phyloP scores from a whole-genome alignment of 2,888 invertebrate species.

The Dascillus cervinus region DNA sequence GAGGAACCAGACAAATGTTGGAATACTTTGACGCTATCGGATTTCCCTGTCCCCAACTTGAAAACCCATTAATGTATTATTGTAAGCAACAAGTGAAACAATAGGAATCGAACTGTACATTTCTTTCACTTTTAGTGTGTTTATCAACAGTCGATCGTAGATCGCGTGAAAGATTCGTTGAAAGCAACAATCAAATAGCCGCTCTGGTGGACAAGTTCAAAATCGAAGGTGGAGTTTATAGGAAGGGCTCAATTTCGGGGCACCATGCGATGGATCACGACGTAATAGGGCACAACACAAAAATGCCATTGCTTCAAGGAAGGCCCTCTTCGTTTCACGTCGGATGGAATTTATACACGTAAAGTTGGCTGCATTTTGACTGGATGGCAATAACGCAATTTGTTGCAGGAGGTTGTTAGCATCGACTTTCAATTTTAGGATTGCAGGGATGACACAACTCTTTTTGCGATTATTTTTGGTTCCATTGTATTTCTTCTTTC shows the following conservation, averaged over 20 bases:
- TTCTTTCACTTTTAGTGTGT: constrained; percentile 50
- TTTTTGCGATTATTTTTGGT: constrained; percentile 66
- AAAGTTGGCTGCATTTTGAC: constrained; percentile 29
- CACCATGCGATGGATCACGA: constrained; percentile 42
- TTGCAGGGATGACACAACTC: constrained; percentile 66
- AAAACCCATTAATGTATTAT: constrained; percentile 98
- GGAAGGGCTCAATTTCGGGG: constrained; percentile 54
- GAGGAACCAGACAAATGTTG: constrained; percentile 84
- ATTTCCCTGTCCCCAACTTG: constrained; percentile 92
- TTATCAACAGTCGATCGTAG: constrained; percentile 69
- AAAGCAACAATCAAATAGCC: constrained; percentile 89
- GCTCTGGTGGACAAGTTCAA: constrained; percentile 88
- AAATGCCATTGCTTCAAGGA: constrained; percentile 68
- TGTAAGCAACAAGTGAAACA: constrained; percentile 49
- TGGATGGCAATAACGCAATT: not conserved
- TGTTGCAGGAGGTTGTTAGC: constrained; percentile 64
- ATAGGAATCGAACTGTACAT: not conserved
- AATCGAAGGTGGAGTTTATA: constrained; percentile 69
- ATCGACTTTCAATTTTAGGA: constrained; percentile 71
- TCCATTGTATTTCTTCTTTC: constrained; percentile 66
- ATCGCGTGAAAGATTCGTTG: constrained; percentile 84
- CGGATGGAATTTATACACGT: constrained; percentile 63
- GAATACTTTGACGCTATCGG: constrained; percentile 94
- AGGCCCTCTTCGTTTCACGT: constrained; percentile 61
- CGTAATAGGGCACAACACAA: constrained; percentile 49